Evolutionary conservation across 1,140 invertebrate genomes (phyloP).

Genomic region (Apocrypta bakeri): DNA sequence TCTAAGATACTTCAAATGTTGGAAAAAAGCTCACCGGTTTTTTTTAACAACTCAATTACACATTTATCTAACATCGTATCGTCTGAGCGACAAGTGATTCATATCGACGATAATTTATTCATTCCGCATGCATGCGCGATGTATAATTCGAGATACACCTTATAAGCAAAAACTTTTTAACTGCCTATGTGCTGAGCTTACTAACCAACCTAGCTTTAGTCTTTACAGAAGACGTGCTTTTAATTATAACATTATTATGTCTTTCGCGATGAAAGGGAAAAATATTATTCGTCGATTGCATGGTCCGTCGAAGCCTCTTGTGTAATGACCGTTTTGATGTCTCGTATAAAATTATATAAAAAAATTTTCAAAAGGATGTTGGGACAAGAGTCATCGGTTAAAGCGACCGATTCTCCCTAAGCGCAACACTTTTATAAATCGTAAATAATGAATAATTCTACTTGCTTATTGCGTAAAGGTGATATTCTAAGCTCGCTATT

Average conservation of each 20-base stretch:
- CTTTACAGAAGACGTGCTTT: not conserved
- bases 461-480: too few species aligned
- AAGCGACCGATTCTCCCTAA: too few species aligned
- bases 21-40: not conserved
- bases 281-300: not conserved
- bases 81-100: not conserved
- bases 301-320: not conserved
- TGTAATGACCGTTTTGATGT: not conserved
- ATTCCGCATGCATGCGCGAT: not conserved
- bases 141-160: slow-evolving; percentile 8
- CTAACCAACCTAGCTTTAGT: not conserved
- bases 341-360: not conserved
- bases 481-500: too few species aligned
- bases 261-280: not conserved
- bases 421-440: too few species aligned
- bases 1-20: not conserved
- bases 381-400: too few species aligned
- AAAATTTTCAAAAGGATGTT: too few species aligned
- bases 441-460: too few species aligned
- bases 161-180: not conserved
- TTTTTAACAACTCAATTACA: not conserved
- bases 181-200: not conserved
- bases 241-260: not conserved
- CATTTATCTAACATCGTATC: not conserved
- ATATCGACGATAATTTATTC: slow-evolving; percentile 7